A percentile compares a stretch with the other conserved stretches of the same genome.
phyloP scores from a whole-genome alignment of 1,140 invertebrate species.

The Limonius californicus region DNA sequence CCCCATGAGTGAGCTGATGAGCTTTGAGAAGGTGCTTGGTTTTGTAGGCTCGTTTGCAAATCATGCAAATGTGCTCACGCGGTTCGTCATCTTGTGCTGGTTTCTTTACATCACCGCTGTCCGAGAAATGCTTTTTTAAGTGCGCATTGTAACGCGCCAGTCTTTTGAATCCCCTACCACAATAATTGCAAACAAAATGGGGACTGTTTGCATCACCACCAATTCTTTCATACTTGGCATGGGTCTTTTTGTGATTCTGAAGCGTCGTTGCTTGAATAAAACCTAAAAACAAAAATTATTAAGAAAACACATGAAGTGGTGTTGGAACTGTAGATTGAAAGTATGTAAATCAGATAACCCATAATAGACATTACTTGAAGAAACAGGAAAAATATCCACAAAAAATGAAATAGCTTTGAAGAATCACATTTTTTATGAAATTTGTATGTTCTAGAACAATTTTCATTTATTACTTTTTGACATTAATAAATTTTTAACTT shows the following conservation, averaged over 20 bases:
- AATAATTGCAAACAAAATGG: constrained; percentile 24
- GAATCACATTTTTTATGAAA: too few species aligned
- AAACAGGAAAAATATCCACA: too few species aligned
- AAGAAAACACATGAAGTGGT: too few species aligned
- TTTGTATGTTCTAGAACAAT: too few species aligned
- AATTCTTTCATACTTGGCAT: neutral
- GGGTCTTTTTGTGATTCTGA: constrained; percentile 20
- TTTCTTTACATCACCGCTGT: neutral
- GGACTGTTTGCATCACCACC: neutral
- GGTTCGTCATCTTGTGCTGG: neutral
- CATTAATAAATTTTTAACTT: too few species aligned
- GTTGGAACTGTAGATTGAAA: too few species aligned
- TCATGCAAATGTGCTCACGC: constrained; percentile 22
- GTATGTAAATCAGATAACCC: too few species aligned
- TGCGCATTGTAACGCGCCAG: constrained; percentile 16
- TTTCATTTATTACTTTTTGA: too few species aligned
- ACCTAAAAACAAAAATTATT: too few species aligned
- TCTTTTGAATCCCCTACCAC: constrained; percentile 27
- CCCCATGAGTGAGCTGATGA: constrained; percentile 30
- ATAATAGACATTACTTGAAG: too few species aligned
- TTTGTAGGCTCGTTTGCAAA: constrained; percentile 27
- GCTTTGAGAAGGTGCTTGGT: constrained; percentile 28
- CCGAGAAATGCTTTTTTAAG: constrained; percentile 1
- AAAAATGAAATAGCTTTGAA: too few species aligned
- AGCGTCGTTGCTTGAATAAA: constrained; percentile 50